Evolutionary conservation across 2,888 invertebrate species (phyloP), one percentile per base, ranked within the genome.

Genomic region (Cantharis nigra): DNA sequence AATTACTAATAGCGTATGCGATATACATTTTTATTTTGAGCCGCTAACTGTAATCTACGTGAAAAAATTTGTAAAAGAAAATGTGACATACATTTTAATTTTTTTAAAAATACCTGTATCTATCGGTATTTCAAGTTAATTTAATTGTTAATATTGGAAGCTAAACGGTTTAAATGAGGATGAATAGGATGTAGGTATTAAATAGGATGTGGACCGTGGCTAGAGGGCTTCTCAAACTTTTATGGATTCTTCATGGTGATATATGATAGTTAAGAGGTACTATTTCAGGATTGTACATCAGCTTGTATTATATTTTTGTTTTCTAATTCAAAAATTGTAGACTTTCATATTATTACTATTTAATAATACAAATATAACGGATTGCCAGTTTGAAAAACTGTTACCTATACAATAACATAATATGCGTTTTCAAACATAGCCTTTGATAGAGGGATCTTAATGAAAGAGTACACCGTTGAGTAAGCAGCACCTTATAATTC

Each of bases 121-220:
- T 20, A 49, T 20, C 23, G 18, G 18, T 67, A 67, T 67, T 67
- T 67, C n/a, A 13, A n/a, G 10, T 23, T 67, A 20, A 23, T 67
- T 67, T 67, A 67, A 67, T 23, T 67, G 20, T 23, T 67, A 23
- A 67, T 20, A 23, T 67, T 67, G 13, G 65, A 67, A 67, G 23
- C 23, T 67, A 67, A 67, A 67, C n/a, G 63, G 28, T 78, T 74
- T 80, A 81, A 85, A 87, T 86, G 86, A 86, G 87, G 86, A 87
- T 86, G 86, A 86, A 83, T 84, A 85, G 86, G 87, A 87, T 87
- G 86, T 86, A 84, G 85, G 83, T 87, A 87, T 86, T 87, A 87
- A 87, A 87, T 87, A 87, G 87, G 87, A 87, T 87, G 87, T 87
- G 85, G 86, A 86, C 85, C 81, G 81, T 76, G 75, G 83, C 84